Percentiles rank a stretch among this genome's conserved stretches.
phyloP scores from a whole-genome alignment of 2,888 invertebrate species.

The Hesperia comma region DNA sequence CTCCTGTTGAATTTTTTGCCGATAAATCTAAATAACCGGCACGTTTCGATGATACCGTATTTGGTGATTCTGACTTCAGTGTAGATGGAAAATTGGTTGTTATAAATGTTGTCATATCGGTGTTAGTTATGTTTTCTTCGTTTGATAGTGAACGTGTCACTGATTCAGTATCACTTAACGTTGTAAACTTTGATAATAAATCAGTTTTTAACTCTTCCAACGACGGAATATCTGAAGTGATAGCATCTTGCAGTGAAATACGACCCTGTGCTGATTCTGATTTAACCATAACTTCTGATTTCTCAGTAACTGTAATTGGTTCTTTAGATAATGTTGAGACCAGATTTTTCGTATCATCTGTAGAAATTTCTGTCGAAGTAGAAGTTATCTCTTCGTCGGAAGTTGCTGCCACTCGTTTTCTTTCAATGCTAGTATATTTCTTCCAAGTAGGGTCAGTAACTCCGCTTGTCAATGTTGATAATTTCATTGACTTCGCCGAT shows the following conservation, averaged over 20 bases:
- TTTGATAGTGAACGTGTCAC: slow-evolving; percentile 5
- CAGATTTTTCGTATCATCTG: slow-evolving; percentile 15
- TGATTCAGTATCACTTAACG: slow-evolving; percentile 1
- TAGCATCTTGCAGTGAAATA: slow-evolving; percentile 51
- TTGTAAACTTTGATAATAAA: slow-evolving; percentile 41
- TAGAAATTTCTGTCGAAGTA: neutral
- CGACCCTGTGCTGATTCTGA: slow-evolving; percentile 49
- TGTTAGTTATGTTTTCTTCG: slow-evolving; percentile 2
- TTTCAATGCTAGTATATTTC: slow-evolving; percentile 50
- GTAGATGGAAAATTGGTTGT: neutral
- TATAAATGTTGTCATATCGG: slow-evolving; percentile 4
- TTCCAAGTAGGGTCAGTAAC: slow-evolving; percentile 49
- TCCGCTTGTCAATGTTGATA: slow-evolving; percentile 1
- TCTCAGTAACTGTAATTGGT: slow-evolving; percentile 41
- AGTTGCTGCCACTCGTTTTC: slow-evolving; percentile 45
- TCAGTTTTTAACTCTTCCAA: slow-evolving; percentile 52
- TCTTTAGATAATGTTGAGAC: slow-evolving; percentile 41
- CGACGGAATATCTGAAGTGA: slow-evolving; percentile 53
- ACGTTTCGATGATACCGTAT: slow-evolving; percentile 60
- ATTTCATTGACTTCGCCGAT: slow-evolving; percentile 6
- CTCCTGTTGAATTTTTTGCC: slow-evolving; percentile 42
- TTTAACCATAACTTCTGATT: slow-evolving; percentile 47
- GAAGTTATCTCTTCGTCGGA: slow-evolving; percentile 9
- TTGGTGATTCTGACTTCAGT: slow-evolving; percentile 1
- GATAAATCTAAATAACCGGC: slow-evolving; percentile 68